phyloP scores from a whole-genome alignment of 2,797 vertebrate genomes.

The Helicolenus hilgendorfi region DNA sequence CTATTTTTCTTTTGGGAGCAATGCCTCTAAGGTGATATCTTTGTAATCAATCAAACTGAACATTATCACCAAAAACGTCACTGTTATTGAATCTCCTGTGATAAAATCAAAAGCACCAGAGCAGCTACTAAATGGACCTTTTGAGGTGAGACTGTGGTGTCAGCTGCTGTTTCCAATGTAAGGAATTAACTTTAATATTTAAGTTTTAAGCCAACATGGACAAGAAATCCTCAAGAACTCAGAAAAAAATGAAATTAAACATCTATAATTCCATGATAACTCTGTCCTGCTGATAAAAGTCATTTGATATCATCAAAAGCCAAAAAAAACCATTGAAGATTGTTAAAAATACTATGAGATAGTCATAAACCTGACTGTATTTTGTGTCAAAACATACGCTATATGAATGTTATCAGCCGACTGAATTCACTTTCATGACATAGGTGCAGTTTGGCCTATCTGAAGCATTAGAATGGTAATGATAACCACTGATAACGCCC shows the following conservation, averaged over 20 bases:
- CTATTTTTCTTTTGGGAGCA: not conserved
- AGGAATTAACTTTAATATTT: not conserved
- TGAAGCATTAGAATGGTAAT: no score
- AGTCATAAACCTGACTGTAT: not conserved
- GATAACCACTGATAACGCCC: no score
- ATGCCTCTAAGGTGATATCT: no score
- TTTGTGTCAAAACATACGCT: not conserved
- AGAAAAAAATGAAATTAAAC: no score
- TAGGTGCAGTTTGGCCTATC: no score
- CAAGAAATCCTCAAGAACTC: no score
- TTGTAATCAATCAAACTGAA: not conserved
- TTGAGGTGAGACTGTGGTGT: not conserved
- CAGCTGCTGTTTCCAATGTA: not conserved
- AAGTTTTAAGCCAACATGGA: not conserved
- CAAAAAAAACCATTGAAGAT: no score
- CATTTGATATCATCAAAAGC: no score
- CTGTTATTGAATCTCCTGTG: not conserved
- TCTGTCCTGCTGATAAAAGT: rapidly evolving
- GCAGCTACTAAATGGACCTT: not conserved
- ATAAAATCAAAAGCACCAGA: not conserved
- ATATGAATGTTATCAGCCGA: no score
- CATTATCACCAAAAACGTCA: not conserved
- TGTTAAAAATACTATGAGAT: not conserved
- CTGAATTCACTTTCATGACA: no score
- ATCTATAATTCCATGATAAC: no score